phyloP scores from a whole-genome alignment of 1,140 invertebrate genomes.

The Pachypeltis micranthus region DNA sequence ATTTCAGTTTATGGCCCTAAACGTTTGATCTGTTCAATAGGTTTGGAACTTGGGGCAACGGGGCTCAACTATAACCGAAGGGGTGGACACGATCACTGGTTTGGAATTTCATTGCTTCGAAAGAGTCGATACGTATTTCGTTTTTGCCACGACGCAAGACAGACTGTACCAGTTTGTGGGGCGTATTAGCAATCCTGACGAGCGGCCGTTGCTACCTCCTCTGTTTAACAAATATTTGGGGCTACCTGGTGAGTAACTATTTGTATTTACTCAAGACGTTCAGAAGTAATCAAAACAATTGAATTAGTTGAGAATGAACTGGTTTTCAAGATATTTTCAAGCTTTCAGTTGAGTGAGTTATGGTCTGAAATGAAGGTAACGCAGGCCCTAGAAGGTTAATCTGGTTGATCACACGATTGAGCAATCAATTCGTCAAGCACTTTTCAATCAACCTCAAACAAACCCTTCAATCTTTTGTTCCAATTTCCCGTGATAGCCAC shows the following conservation, averaged over 20 bases:
- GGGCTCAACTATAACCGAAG: slow-evolving; percentile 39
- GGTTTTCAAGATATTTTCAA: too few species aligned
- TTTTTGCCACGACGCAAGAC: slow-evolving; percentile 72
- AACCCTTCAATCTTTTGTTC: too few species aligned
- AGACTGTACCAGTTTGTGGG: slow-evolving; percentile 80
- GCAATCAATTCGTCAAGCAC: too few species aligned
- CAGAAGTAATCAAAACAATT: too few species aligned
- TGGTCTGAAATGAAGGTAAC: too few species aligned
- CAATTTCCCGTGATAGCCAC: too few species aligned
- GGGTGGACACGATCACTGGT: slow-evolving; percentile 56
- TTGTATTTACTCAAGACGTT: neutral
- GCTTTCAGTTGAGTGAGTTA: too few species aligned
- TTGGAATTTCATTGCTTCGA: slow-evolving; percentile 68
- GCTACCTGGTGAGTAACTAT: slow-evolving; percentile 45
- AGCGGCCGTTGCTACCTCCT: slow-evolving; percentile 65
- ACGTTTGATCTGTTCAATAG: slow-evolving; percentile 37
- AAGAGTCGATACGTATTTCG: slow-evolving; percentile 56
- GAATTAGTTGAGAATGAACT: too few species aligned
- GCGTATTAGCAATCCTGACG: slow-evolving; percentile 51
- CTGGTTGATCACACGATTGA: too few species aligned
- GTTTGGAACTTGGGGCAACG: slow-evolving; percentile 76
- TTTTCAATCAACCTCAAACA: too few species aligned
- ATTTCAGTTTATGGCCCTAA: slow-evolving; percentile 11
- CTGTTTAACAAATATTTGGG: slow-evolving; percentile 73
- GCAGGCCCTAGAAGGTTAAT: too few species aligned